Percentiles rank a stretch among this genome's conserved stretches.
These are phyloP conservation scores for Apodemus speciosus DNA, from an alignment of 2,113 vertebrate genomes.

Conservation along the genomic window DNA sequence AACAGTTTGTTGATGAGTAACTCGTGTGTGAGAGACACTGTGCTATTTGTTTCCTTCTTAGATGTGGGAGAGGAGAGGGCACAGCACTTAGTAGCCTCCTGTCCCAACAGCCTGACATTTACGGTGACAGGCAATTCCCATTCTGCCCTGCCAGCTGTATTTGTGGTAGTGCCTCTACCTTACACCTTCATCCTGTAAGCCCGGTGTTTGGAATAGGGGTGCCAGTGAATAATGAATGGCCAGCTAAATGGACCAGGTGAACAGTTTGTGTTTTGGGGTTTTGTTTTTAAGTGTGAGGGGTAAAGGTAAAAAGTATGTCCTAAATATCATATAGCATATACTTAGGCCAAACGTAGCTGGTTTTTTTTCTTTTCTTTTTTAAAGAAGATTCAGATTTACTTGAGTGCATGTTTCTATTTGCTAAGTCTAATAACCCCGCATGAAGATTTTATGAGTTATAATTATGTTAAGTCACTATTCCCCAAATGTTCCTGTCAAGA, in stretches of 20 bases:
- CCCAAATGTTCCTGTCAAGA: constrained; percentile 4
- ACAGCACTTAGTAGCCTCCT: background rate
- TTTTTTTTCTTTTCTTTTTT: background rate
- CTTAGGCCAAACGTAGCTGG: background rate
- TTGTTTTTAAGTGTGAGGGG: background rate
- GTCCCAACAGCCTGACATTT: background rate
- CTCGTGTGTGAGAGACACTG: background rate
- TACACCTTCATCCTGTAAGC: no score
- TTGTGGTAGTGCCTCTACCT: background rate
- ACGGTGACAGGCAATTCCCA: background rate
- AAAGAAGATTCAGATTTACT: constrained; percentile 32
- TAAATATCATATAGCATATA: background rate
- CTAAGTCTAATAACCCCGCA: background rate
- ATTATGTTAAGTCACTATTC: background rate
- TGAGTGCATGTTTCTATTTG: constrained; percentile 12
- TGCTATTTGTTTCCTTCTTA: constrained; percentile 12
- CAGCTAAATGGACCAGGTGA: background rate
- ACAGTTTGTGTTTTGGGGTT: background rate
- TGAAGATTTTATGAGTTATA: background rate
- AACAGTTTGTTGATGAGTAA: constrained; percentile 25
- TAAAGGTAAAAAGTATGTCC: background rate
- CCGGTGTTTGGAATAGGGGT: background rate
- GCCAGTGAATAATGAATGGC: background rate
- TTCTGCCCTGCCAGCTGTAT: background rate
- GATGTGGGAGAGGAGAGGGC: background rate